These are phyloP conservation scores for Henricia sp. DNA, from an alignment of 53 echinoderm and acorn worm species.

Conservation along the genomic window DNA sequence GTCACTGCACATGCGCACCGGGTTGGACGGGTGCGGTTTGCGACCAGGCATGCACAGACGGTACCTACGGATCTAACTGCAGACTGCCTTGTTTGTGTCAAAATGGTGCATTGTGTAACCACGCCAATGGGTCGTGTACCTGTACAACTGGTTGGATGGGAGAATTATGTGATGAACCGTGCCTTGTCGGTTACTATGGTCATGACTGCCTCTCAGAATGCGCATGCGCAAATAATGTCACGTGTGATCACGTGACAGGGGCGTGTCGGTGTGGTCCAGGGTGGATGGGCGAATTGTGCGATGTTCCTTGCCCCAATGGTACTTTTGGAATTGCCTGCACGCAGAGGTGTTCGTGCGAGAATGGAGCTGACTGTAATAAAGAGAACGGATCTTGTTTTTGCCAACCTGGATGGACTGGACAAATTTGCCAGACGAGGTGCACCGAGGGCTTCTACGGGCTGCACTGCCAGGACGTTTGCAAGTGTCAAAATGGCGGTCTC, in stretches of 20 bases:
- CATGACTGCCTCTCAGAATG: constrained; percentile 74
- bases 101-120: constrained; percentile 49
- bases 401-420: constrained; percentile 76
- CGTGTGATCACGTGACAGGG: constrained; percentile 79
- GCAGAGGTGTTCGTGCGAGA: constrained; percentile 66
- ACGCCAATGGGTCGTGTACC: constrained; percentile 55
- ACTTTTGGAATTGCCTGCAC: constrained; percentile 72
- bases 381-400: constrained; percentile 77
- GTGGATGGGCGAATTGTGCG: constrained; percentile 76
- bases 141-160: constrained; percentile 88
- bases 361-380: constrained; percentile 68
- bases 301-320: constrained; percentile 63
- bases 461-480: constrained; percentile 57
- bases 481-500: constrained; percentile 59
- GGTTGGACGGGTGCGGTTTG: constrained; percentile 61
- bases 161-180: constrained; percentile 61
- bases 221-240: constrained; percentile 71
- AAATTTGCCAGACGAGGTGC: constrained; percentile 66
- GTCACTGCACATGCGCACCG: constrained; percentile 51
- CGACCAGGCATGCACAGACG: constrained; percentile 49
- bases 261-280: constrained; percentile 78
- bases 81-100: constrained; percentile 39
- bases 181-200: constrained; percentile 70
- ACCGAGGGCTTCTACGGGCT: constrained; percentile 71
- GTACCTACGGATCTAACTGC: constrained; percentile 56